Percentiles rank a stretch among this genome's conserved stretches.
These are phyloP conservation scores for Botia almorhae DNA, from an alignment of 2,797 vertebrate genomes.

Conservation along the genomic window DNA sequence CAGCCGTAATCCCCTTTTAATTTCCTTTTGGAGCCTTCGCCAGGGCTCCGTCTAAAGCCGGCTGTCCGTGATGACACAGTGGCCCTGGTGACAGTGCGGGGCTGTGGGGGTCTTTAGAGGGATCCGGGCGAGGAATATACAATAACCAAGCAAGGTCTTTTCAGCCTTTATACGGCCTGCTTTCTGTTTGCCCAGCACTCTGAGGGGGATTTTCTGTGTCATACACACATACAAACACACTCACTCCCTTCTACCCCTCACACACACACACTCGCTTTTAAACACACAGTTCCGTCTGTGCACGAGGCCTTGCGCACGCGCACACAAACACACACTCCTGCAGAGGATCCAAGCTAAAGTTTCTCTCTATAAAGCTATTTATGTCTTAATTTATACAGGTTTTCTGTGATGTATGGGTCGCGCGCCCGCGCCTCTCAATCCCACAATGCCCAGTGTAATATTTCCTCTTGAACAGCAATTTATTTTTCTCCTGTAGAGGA, in stretches of 20 bases:
- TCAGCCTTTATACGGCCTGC: conserved; percentile 82
- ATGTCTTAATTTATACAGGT: conserved; percentile 83
- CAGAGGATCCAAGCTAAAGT: conserved; percentile 73
- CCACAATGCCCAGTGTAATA: conserved; percentile 93
- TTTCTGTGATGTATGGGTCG: conserved; percentile 72
- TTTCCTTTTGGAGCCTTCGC: conserved; percentile 96
- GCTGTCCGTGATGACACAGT: conserved; percentile 86
- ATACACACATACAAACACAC: conserved; percentile 51
- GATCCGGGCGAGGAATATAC: conserved; percentile 95
- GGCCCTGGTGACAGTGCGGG: conserved; percentile 86
- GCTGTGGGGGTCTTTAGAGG: conserved; percentile 94
- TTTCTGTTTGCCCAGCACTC: conserved; percentile 99
- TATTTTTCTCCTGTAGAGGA: conserved; percentile 71
- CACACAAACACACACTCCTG: conserved; percentile 67
- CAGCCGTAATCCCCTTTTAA: conserved; percentile 91
- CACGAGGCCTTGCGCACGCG: neutral
- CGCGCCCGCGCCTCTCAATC: conserved; percentile 80
- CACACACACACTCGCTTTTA: conserved; percentile 26
- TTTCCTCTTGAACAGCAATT: conserved; percentile 95
- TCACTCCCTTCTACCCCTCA: conserved; percentile 9
- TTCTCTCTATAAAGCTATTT: conserved; percentile 78
- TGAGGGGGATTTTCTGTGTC: conserved; percentile 87
- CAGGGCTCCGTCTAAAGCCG: conserved; percentile 76
- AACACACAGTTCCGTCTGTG: conserved; percentile 20
- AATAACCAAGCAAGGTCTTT: conserved; percentile 90